Percentiles rank a stretch among this genome's conserved stretches.
Conservation (phyloP, 2,797 vertebrate genomes). For the Rhincodon typus region DNA sequence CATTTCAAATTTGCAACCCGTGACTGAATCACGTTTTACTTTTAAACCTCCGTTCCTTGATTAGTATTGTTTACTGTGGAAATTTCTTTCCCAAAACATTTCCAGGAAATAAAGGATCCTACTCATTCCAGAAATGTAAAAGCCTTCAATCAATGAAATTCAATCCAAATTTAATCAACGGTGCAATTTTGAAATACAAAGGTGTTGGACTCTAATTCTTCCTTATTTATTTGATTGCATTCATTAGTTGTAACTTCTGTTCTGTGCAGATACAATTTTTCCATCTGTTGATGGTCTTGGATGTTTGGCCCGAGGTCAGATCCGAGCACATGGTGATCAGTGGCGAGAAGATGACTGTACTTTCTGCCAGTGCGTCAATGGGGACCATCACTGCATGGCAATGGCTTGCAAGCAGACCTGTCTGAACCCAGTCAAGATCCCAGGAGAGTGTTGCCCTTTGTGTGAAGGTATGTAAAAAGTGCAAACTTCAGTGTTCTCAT, state of each 20-base stretch:
- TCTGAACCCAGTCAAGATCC: slow-evolving; percentile 68
- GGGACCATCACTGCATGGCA: slow-evolving; percentile 67
- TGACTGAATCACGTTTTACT: background rate
- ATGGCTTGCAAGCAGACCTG: slow-evolving; percentile 77
- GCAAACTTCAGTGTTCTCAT: background rate
- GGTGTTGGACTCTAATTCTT: background rate
- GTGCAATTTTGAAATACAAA: background rate
- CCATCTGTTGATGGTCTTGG: background rate
- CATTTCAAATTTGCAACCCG: background rate
- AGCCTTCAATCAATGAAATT: background rate
- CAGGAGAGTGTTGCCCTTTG: slow-evolving; percentile 71
- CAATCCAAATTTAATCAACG: no score
- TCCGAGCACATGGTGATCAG: slow-evolving; percentile 65
- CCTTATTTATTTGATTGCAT: background rate
- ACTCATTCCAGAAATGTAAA: background rate
- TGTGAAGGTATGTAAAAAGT: slow-evolving; percentile 59
- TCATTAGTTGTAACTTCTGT: background rate
- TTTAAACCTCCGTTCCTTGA: background rate
- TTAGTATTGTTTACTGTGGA: background rate
- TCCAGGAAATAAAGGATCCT: background rate
- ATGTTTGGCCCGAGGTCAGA: slow-evolving; percentile 40
- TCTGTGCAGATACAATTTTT: slow-evolving; percentile 17
- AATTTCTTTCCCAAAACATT: background rate
- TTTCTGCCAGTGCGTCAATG: slow-evolving; percentile 72
- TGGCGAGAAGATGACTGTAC: slow-evolving; percentile 77